Evolutionary conservation across 1,140 invertebrate species (phyloP).

Genomic region (Scaptomyza graminum): DNA sequence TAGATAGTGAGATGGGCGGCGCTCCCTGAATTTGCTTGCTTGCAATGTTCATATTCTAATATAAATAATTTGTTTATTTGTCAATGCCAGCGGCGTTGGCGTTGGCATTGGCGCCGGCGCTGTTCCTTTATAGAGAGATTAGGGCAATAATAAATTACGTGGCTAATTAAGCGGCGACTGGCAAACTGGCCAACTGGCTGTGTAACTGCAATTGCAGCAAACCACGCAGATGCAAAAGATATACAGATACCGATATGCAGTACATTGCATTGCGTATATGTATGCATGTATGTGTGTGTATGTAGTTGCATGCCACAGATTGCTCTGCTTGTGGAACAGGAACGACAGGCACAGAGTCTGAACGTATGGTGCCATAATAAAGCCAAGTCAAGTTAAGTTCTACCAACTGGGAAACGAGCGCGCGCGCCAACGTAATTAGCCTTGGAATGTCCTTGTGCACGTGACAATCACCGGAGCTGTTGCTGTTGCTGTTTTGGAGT

Average conservation of each 20-base stretch:
- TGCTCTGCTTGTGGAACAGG: conserved; percentile 27
- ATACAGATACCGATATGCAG: conserved; percentile 58
- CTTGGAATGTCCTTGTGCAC: conserved; percentile 83
- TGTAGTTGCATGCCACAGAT: conserved; percentile 59
- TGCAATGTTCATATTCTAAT: conserved; percentile 64
- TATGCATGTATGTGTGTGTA: neutral
- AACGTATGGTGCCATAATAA: conserved; percentile 70
- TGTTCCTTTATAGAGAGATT: conserved; percentile 54
- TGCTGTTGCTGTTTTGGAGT: too few species aligned
- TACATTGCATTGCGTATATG: neutral
- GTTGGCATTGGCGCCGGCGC: conserved; percentile 36
- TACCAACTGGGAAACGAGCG: neutral
- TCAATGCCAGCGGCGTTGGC: conserved; percentile 69
- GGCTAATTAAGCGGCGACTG: conserved; percentile 70
- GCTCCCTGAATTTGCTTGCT: conserved; percentile 31
- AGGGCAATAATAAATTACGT: conserved; percentile 79
- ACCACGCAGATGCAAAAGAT: conserved; percentile 76
- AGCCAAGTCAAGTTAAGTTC: conserved; percentile 36
- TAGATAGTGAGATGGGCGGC: conserved; percentile 16
- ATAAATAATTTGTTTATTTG: conserved; percentile 78
- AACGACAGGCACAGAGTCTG: conserved; percentile 44
- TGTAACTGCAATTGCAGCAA: conserved; percentile 33
- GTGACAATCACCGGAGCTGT: conserved; percentile 59
- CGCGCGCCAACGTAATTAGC: conserved; percentile 73
- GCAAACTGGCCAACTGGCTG: conserved; percentile 33